Evolutionary conservation across 2,888 invertebrate species (phyloP), one percentile per base, ranked within the genome.

Genomic region (Drosophila buzzatii): DNA sequence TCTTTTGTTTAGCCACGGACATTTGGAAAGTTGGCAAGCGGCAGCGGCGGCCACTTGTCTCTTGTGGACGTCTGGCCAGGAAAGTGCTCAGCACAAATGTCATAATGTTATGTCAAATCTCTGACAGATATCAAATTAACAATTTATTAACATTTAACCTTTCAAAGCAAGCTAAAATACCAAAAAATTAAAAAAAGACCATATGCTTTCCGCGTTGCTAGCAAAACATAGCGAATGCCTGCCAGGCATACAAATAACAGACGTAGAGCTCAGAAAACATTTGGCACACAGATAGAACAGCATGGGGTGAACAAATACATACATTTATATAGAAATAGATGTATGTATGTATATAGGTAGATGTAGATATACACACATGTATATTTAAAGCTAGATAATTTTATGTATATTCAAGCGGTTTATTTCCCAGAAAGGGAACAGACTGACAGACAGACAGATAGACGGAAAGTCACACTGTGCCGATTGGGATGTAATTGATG

Each of bases 91-190:
- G 73, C 69, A 63, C 64, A 75, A 82, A 81, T 82, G 71, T 79
- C 86, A 83, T 73, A 83, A 81, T 62, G 80, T 71, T 69, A 68
- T 75, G 74, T 69, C 66, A 62, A 74, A 58, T 49, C 57, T 56
- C 55, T 67, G 76, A 84, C 82, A 83, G 78, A 73, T 76, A 73
- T 79, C 71, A 75, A 82, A 84, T 76, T 75, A 84, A 78, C 80
- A 82, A 80, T 82, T 75, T 78, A 80, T 80, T 82, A 82, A 70
- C 85, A 76, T 85, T 83, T 86, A 79, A 81, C 86, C 79, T 76
- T 72, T 66, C 66, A 47, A 51, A 35, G 60, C 49, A 41, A 63
- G 49, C 52, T 41, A 49, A 58, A 55, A 58, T 7, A 44, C 41
- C 41, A 14, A 33, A 66, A 58, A 52, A 20, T 57, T 53, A 60